phyloP scores from a whole-genome alignment of 1,140 invertebrate genomes.

The Zaprionus nigranus region DNA sequence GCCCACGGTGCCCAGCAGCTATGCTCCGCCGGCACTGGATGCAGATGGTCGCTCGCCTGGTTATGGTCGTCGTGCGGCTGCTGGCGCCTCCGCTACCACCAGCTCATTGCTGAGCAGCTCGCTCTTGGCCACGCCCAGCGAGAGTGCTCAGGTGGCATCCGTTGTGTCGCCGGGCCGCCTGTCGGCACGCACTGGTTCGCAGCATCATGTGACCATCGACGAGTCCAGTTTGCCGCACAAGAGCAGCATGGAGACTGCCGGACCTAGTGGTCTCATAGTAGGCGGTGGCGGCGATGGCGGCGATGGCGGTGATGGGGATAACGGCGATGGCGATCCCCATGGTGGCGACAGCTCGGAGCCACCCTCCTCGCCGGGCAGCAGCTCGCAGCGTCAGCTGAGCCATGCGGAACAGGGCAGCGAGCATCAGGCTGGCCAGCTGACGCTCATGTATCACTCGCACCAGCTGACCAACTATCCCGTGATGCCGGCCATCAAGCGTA shows the following conservation, averaged over 20 bases:
- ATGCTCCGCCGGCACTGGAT: conserved; percentile 48
- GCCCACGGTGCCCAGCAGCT: conserved; percentile 76
- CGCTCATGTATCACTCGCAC: conserved; percentile 82
- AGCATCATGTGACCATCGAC: conserved; percentile 83
- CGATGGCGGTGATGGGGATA: conserved; percentile 55
- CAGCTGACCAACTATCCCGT: conserved; percentile 82
- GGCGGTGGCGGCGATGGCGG: conserved; percentile 63
- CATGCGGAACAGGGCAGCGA: conserved; percentile 48
- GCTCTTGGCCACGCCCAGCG: conserved; percentile 29
- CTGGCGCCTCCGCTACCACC: background rate
- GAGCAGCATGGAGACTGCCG: conserved; percentile 55
- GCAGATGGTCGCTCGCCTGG: conserved; percentile 44
- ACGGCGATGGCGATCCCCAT: conserved; percentile 50
- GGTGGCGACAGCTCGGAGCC: conserved; percentile 72
- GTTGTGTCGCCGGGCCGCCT: conserved; percentile 87
- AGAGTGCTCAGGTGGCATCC: conserved; percentile 84
- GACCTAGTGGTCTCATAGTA: conserved; percentile 64
- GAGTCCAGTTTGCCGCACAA: conserved; percentile 77
- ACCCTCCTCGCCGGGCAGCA: conserved; percentile 67
- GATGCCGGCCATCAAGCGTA: conserved; percentile 80
- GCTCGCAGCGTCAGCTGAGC: conserved; percentile 53
- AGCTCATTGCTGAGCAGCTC: conserved; percentile 2
- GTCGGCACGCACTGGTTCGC: conserved; percentile 72
- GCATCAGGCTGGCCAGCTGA: conserved; percentile 68
- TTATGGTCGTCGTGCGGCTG: conserved; percentile 30